phyloP scores from a whole-genome alignment of 2,888 invertebrate species.

The Caenorhabditis angaria region DNA sequence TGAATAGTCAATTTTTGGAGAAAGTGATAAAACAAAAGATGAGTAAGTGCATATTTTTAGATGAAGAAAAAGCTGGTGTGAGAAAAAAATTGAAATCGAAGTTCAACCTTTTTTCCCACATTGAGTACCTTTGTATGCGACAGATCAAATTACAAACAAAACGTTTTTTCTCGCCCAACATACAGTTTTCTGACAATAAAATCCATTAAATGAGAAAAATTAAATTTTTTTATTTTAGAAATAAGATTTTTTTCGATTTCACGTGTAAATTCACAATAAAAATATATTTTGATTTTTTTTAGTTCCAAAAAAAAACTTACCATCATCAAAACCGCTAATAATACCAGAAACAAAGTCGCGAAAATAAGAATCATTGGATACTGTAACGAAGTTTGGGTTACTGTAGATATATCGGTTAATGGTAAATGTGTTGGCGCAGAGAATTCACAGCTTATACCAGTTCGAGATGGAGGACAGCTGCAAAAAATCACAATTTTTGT shows the following conservation, averaged over 20 bases:
- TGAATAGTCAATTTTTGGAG: background rate
- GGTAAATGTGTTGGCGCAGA: slow-evolving; percentile 22
- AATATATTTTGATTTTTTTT: background rate
- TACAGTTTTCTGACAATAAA: background rate
- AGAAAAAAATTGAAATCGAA: background rate
- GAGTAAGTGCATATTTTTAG: background rate
- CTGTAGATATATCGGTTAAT: slow-evolving; percentile 13
- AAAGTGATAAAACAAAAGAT: background rate
- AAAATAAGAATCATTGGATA: slow-evolving; percentile 25
- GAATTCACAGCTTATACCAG: slow-evolving; percentile 43
- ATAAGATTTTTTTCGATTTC: background rate
- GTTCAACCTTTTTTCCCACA: background rate
- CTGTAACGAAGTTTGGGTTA: background rate
- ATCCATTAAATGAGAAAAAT: too few species aligned
- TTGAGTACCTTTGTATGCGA: background rate
- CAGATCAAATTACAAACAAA: background rate
- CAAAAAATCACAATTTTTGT: slow-evolving; percentile 1
- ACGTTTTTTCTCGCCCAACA: background rate
- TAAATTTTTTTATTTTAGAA: too few species aligned
- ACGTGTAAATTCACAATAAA: background rate
- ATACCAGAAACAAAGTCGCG: slow-evolving; percentile 23
- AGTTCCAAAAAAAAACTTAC: slow-evolving; percentile 12
- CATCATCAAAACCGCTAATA: slow-evolving; percentile 36
- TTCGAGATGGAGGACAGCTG: slow-evolving; percentile 42
- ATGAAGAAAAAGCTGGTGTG: too few species aligned